Evolutionary conservation across 2,797 vertebrate species (phyloP), one percentile per base, ranked within the genome.

Genomic region (Myotis findleyi): DNA sequence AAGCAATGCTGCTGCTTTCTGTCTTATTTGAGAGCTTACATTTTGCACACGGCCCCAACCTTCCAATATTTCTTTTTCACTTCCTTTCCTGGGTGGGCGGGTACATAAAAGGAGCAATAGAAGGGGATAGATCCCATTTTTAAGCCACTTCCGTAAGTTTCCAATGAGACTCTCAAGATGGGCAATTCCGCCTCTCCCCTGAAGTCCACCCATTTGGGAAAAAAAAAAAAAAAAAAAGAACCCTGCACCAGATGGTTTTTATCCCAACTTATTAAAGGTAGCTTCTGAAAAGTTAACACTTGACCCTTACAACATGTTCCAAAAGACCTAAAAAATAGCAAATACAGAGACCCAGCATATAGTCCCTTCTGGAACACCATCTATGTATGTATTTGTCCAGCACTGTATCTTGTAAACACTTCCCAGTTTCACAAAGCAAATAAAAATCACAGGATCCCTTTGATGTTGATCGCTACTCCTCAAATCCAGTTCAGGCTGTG

Each of bases 251-350:
- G 79, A 80, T 79, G 94, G 73, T 44, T 94, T 95, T 92, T 66
- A 87, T 77, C 85, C 79, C n/a, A 38, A 76, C 53, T 96, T 94
- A 71, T 91, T 96, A 90, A 94, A 97, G 83, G 66, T 95, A 92
- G 71, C 93, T 94, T 94, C 94, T 90, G 95, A 64, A 91, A 96
- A 89, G 59, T 81, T 84, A 95, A 94, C 94, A 90, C 44, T 96
- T 68, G 30, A n/a, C 62, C 62, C 62, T 64, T 64, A 51, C 83
- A 94, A 76, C 75, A 83, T 88, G 94, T 47, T 73, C 49, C 57
- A 44, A 85, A 75, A 91, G 88, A 64, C 81, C 77, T 94, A 96
- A 97, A 97, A 96, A 95, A 94, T 81, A 95, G 71, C 83, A 93
- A 87, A 68, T 55, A 21, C 2, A 57, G 57, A 86, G n/a, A n/a